phyloP scores from a whole-genome alignment of 2,113 vertebrate species.

The Scalopus aquaticus region DNA sequence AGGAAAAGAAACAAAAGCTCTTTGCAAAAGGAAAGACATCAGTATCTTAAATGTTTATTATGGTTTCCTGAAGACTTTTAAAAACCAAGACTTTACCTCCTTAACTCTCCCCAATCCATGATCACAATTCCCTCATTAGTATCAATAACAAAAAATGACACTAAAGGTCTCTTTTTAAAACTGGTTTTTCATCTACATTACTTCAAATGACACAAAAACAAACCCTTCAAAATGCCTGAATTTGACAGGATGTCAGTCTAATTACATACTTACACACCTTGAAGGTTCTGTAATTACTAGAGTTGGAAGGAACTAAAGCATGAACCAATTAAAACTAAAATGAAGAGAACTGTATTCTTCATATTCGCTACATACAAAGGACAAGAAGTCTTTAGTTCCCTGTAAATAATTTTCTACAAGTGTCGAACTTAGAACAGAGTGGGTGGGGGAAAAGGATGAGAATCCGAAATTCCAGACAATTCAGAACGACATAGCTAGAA shows the following conservation, averaged over 20 bases:
- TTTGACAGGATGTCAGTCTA: constrained; percentile 42
- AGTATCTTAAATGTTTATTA: constrained; percentile 26
- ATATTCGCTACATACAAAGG: constrained; percentile 54
- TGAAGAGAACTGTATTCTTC: constrained; percentile 63
- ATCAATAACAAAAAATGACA: constrained; percentile 38
- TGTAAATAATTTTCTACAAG: constrained; percentile 67
- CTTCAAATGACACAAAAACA: constrained; percentile 39
- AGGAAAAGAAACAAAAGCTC: neutral
- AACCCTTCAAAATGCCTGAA: constrained; percentile 20
- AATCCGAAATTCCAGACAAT: constrained; percentile 77
- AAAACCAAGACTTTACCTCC: neutral
- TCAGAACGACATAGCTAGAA: constrained; percentile 72
- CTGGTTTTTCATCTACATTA: neutral
- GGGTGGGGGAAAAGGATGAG: constrained; percentile 65
- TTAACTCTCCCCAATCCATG: neutral
- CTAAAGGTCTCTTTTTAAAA: neutral
- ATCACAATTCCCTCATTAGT: constrained; percentile 27
- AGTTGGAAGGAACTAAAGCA: constrained; percentile 44
- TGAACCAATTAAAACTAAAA: constrained; percentile 61
- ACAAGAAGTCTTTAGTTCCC: constrained; percentile 69
- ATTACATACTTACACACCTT: constrained; percentile 69
- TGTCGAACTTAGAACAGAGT: constrained; percentile 73
- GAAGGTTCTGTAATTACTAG: constrained; percentile 39
- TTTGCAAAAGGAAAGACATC: neutral
- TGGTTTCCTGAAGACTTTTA: neutral